These are phyloP conservation scores for Lota lota DNA, from an alignment of 2,113 vertebrate genomes.

Conservation along the genomic window DNA sequence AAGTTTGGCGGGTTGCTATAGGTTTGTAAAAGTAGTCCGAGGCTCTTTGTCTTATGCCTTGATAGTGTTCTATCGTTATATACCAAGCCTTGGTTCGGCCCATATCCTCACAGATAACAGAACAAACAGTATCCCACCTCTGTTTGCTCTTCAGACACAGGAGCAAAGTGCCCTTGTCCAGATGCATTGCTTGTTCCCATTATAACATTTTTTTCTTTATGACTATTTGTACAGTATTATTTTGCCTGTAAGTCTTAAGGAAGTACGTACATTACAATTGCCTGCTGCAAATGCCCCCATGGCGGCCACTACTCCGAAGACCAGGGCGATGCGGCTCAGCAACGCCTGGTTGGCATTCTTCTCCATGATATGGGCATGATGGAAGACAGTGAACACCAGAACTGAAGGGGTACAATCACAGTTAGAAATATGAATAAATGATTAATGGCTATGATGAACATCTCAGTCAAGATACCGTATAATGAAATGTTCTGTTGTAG, in stretches of 20 bases:
- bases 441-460: not conserved
- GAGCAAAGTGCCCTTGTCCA: not conserved
- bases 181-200: slow-evolving; percentile 1
- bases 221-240: too few species aligned
- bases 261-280: slow-evolving; percentile 75
- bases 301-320: slow-evolving; percentile 60
- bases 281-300: slow-evolving; percentile 69
- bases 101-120: not conserved
- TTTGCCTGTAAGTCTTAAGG: not conserved
- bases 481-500: too few species aligned
- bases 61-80: too few species aligned
- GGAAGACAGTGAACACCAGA: slow-evolving; percentile 69
- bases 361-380: slow-evolving; percentile 75
- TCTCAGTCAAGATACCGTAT: not conserved
- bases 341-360: slow-evolving; percentile 46
- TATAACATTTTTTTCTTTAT: not conserved
- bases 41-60: too few species aligned
- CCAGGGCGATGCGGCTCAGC: slow-evolving; percentile 61
- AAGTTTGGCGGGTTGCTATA: too few species aligned
- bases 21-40: too few species aligned
- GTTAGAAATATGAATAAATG: not conserved
- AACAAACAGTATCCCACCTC: slow-evolving; percentile 25
- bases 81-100: too few species aligned
- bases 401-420: slow-evolving; percentile 47
- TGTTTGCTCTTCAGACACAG: slow-evolving; percentile 31